Evolutionary conservation across 1,140 invertebrate species (phyloP).

Genomic region (Nasonia longicornis): DNA sequence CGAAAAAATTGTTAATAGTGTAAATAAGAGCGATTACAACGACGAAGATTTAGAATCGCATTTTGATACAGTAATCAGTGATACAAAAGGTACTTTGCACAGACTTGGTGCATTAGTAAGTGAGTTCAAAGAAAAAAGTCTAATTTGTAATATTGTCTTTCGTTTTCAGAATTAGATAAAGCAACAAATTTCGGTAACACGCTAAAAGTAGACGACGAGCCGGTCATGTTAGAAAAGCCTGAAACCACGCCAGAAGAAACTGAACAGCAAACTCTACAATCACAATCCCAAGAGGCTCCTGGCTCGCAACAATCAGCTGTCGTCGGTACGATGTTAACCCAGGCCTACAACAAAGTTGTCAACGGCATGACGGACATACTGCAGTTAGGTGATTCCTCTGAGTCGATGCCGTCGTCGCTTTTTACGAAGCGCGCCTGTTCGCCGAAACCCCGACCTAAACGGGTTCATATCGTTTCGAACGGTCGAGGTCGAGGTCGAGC

Average conservation of each 20-base stretch:
- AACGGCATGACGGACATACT: slow-evolving; percentile 39
- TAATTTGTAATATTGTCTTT: neutral
- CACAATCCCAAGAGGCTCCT: neutral
- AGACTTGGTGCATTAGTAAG: neutral
- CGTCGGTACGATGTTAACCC: slow-evolving; percentile 31
- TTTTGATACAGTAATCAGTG: slow-evolving; percentile 19
- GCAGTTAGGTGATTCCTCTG: slow-evolving; percentile 8
- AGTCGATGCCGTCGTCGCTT: slow-evolving; percentile 5
- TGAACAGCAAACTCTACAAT: neutral
- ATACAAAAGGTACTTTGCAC: slow-evolving; percentile 27
- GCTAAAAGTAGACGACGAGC: slow-evolving; percentile 28
- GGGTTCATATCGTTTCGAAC: slow-evolving; percentile 45
- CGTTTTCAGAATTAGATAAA: slow-evolving; percentile 6
- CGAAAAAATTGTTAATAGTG: slow-evolving; percentile 40
- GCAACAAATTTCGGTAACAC: slow-evolving; percentile 32
- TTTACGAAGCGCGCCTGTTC: slow-evolving; percentile 47
- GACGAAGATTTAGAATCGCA: slow-evolving; percentile 12
- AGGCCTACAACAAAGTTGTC: slow-evolving; percentile 47
- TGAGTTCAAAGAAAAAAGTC: neutral
- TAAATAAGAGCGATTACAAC: slow-evolving; percentile 30
- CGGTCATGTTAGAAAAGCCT: slow-evolving; percentile 22
- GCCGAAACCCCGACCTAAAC: slow-evolving; percentile 49
- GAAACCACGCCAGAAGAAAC: neutral
- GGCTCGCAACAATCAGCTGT: neutral
- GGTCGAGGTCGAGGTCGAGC: slow-evolving; percentile 53